Evolutionary conservation across 1,140 invertebrate genomes (phyloP).

Genomic region (Drosophila littoralis): DNA sequence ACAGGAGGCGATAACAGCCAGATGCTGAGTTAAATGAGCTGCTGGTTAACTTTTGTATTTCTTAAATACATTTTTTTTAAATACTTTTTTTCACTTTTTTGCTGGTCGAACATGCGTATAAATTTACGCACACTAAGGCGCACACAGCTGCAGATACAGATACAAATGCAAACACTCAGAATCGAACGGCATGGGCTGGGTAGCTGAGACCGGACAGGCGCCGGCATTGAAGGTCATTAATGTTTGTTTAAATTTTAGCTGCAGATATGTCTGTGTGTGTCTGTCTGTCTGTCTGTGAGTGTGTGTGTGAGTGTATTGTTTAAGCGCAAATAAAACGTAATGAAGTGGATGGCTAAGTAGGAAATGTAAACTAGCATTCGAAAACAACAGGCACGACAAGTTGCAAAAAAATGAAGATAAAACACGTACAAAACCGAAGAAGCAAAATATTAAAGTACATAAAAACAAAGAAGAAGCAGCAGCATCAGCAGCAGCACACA

Average conservation of each 20-base stretch:
- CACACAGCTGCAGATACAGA: conserved; percentile 18
- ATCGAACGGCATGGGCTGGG: conserved; percentile 5
- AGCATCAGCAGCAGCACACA: background rate
- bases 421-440: conserved; percentile 15
- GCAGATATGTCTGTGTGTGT: conserved; percentile 26
- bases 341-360: conserved; percentile 71
- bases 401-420: conserved; percentile 7
- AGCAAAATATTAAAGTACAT: conserved; percentile 47
- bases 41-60: conserved; percentile 49
- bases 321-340: conserved; percentile 71
- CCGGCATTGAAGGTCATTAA: conserved; percentile 74
- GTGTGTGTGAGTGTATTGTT: conserved; percentile 38
- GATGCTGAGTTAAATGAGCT: conserved; percentile 75
- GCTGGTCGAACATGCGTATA: conserved; percentile 62
- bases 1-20: conserved; percentile 49
- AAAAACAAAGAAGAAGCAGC: conserved; percentile 26
- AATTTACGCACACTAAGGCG: conserved; percentile 40
- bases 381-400: conserved; percentile 52
- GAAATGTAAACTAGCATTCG: conserved; percentile 76
- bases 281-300: conserved; percentile 11
- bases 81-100: conserved; percentile 11
- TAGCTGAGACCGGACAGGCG: conserved; percentile 23
- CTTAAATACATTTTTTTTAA: background rate
- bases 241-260: conserved; percentile 76
- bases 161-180: conserved; percentile 63